A percentile compares a stretch with the other conserved stretches of the same genome.
Conservation (phyloP, 2,888 invertebrate genomes). For the Macrosiphum euphorbiae region DNA sequence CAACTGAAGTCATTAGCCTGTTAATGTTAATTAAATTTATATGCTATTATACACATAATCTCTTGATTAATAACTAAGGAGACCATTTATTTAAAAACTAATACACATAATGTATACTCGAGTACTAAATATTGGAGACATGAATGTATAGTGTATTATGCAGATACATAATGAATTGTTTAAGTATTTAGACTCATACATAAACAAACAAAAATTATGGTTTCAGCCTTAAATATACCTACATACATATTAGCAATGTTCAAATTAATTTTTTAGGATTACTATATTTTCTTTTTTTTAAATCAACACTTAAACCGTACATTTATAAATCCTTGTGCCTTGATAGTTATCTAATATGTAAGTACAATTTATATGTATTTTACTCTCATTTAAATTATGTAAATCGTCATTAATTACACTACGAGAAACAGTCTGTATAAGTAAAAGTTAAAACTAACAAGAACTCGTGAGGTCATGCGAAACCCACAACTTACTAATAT, state of each 20-base stretch:
- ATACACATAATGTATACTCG: neutral
- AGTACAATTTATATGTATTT: neutral
- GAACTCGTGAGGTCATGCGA: neutral
- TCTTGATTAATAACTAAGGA: neutral
- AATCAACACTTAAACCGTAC: neutral
- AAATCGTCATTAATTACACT: neutral
- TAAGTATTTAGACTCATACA: neutral
- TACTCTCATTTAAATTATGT: neutral
- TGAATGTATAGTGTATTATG: neutral
- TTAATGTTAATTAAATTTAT: neutral
- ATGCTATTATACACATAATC: neutral
- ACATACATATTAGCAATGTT: neutral
- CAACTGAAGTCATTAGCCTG: no score
- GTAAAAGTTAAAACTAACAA: no score
- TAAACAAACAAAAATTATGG: neutral
- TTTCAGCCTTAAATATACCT: neutral
- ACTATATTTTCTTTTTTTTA: neutral
- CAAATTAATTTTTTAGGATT: neutral
- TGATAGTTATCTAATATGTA: neutral
- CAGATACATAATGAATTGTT: neutral
- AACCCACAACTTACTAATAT: neutral
- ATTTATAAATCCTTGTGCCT: neutral
- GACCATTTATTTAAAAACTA: neutral
- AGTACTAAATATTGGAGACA: neutral
- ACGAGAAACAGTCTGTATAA: neutral